A percentile compares a stretch with the other conserved stretches of the same genome.
Evolutionary conservation across 2,797 vertebrate genomes (phyloP).

Genomic region (Phalloptychus januarius): DNA sequence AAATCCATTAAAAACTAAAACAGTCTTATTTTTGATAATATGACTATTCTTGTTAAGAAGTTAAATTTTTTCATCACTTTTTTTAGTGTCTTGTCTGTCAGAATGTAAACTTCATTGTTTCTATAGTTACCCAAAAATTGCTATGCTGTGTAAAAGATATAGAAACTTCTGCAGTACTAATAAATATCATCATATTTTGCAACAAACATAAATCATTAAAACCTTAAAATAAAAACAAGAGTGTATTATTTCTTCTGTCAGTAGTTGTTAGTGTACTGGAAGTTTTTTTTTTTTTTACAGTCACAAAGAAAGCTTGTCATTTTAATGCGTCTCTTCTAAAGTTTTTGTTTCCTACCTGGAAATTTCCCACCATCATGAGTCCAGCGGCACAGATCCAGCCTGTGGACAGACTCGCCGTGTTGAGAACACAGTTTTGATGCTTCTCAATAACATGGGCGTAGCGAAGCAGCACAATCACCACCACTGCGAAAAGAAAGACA

Average conservation of each 20-base stretch:
- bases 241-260: background rate
- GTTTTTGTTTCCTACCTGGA: slow-evolving; percentile 80
- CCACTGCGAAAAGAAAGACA: slow-evolving; percentile 71
- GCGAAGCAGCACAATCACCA: slow-evolving; percentile 87
- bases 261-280: background rate
- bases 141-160: background rate
- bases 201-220: background rate
- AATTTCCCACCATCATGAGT: slow-evolving; percentile 91
- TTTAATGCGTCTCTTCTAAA: background rate
- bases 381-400: slow-evolving; percentile 91
- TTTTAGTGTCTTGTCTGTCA: background rate
- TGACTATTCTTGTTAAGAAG: no score
- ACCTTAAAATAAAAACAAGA: background rate
- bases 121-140: background rate
- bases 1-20: background rate
- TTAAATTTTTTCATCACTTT: no score
- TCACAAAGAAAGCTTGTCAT: background rate
- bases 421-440: slow-evolving; percentile 87
- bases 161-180: background rate
- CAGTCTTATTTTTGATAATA: background rate
- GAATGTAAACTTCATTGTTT: background rate
- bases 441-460: slow-evolving; percentile 88
- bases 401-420: slow-evolving; percentile 87
- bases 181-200: background rate
- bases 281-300: background rate